Evolutionary conservation across 2,797 vertebrate species (phyloP), one percentile per base, ranked within the genome.

Genomic region (Botia kubotai): DNA sequence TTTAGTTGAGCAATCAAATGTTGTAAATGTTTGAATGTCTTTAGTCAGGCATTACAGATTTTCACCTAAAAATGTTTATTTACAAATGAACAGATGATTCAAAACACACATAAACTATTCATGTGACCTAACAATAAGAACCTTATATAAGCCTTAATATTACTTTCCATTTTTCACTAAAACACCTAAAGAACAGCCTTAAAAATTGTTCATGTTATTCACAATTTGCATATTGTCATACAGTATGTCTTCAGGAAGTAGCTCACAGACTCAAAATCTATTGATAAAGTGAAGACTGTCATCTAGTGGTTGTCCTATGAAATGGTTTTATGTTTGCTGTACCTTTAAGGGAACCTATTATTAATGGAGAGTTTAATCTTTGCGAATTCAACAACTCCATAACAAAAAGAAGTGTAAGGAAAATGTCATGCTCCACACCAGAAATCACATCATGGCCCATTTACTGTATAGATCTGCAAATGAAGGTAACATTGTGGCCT

Each of bases 261-360:
- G 4, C 55, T 60, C 63, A n/a, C 33, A 10, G 17, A 19, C 16
- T 48, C 3, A 72, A 17, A 63, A 50, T 46, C 4, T 8, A 33
- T 79, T 79, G 58, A 79, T 68, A 68, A 83, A 82, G 90, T 81
- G 73, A 87, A 88, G 82, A 87, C 84, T 86, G 83, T 91, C 93
- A 93, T 89, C 93, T 94, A 92, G 93, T 91, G 94, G 87, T 86
- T 55, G 75, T 60, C 66, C 6, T 52, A 46, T 69, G 68, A 72
- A 82, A 80, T 71, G 5, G 16, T n/a, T 62, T 72, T 33, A 17
- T 50, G 10, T 6, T 36, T 11, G 33, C 17, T 53, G 29, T 12
- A 16, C 33, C 14, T 67, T 43, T 23, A 16, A 21, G 6, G 6
- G 62, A 26, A 62, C 2, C 11, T 29, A 21, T 60, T 23, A 23